These are phyloP conservation scores for Phymatocera aterrima DNA, from an alignment of 2,888 invertebrate species.

Conservation along the genomic window DNA sequence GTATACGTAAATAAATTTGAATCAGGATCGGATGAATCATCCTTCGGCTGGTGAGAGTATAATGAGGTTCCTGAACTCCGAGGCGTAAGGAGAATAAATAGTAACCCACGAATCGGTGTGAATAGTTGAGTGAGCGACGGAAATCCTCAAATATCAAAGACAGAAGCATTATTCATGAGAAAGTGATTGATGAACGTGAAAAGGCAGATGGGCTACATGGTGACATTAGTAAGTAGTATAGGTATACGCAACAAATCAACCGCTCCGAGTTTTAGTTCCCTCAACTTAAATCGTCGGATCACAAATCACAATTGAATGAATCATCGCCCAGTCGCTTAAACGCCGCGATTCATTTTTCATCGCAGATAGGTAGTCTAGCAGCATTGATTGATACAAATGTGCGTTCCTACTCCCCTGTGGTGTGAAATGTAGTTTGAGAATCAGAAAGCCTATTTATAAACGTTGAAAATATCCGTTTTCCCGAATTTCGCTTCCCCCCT, in stretches of 20 bases:
- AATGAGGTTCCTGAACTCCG: constrained; percentile 10
- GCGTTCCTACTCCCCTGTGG: neutral
- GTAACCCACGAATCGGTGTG: no score
- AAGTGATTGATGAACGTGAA: constrained; percentile 16
- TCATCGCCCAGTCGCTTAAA: constrained; percentile 36
- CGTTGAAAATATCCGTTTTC: neutral
- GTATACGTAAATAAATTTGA: no score
- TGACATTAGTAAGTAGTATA: no score
- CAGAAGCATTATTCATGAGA: neutral
- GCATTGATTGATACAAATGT: constrained; percentile 39
- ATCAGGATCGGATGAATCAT: constrained; percentile 24
- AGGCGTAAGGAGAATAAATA: neutral
- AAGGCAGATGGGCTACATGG: neutral
- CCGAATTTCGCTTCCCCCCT: neutral
- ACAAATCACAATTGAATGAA: constrained; percentile 37
- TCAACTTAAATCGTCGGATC: constrained; percentile 19
- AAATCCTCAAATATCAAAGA: constrained; percentile 12
- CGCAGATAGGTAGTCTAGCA: neutral
- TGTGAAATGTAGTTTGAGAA: neutral
- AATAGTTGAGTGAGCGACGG: neutral
- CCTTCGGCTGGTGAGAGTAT: neutral
- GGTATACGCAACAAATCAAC: constrained; percentile 17
- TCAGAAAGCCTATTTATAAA: neutral
- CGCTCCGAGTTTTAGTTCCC: neutral
- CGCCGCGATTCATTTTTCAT: constrained; percentile 34